These are phyloP conservation scores for Idaea straminata DNA, from an alignment of 2,888 invertebrate species.

Conservation along the genomic window DNA sequence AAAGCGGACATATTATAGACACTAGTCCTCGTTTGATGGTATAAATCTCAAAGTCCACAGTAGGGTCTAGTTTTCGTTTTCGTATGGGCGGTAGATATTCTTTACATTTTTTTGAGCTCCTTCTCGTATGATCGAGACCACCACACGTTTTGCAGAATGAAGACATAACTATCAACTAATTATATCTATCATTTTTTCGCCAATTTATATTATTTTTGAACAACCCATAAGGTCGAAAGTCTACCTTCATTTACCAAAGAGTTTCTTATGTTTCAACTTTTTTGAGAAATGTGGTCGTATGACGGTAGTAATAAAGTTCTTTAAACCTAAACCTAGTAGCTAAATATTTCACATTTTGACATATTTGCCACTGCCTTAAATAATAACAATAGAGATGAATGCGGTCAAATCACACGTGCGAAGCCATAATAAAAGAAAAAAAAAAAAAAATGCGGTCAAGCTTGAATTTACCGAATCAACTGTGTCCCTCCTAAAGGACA, in stretches of 20 bases:
- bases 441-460: no score
- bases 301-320: no score
- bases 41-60: not conserved
- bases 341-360: no score
- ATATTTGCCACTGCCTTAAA: no score
- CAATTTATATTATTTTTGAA: not conserved
- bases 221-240: not conserved
- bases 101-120: constrained; percentile 3
- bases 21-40: constrained; percentile 2
- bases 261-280: not conserved
- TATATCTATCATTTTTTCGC: not conserved
- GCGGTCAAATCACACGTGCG: no score
- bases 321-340: no score
- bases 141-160: constrained; percentile 1
- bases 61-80: constrained; percentile 1
- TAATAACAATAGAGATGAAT: no score
- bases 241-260: not conserved
- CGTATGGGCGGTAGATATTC: constrained; percentile 2
- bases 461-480: no score
- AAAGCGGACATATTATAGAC: constrained; percentile 1
- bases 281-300: no score
- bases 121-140: constrained; percentile 1
- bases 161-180: not conserved
- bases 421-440: no score
- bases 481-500: no score